Conservation (phyloP, 2,888 invertebrate genomes). For the Muscina levida region DNA sequence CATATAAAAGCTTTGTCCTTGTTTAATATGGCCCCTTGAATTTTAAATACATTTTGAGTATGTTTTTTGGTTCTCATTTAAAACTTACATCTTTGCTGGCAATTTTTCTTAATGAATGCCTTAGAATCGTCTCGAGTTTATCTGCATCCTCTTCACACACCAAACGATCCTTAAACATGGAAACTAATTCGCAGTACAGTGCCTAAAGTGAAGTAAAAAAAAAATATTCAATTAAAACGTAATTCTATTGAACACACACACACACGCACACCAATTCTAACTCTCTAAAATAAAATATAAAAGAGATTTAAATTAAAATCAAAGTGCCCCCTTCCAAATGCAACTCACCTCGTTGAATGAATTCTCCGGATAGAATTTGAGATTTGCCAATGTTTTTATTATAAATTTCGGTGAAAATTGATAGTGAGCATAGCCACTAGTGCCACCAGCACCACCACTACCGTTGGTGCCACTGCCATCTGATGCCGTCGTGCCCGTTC, state of each 20-base stretch:
- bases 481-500: slow-evolving; percentile 23
- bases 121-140: slow-evolving; percentile 84
- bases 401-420: slow-evolving; percentile 79
- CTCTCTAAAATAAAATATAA: background rate
- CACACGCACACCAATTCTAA: background rate
- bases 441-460: slow-evolving; percentile 37
- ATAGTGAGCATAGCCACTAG: slow-evolving; percentile 74
- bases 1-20: too few relatives aligned
- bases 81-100: slow-evolving; percentile 74
- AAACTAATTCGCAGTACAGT: slow-evolving; percentile 87
- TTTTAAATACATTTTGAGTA: too few relatives aligned
- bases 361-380: slow-evolving; percentile 75
- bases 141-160: slow-evolving; percentile 84
- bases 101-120: slow-evolving; percentile 80
- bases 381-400: slow-evolving; percentile 75
- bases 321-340: background rate
- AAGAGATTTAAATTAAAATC: slow-evolving; percentile 46
- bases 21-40: too few relatives aligned
- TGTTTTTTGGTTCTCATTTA: too few relatives aligned
- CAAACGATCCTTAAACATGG: slow-evolving; percentile 88
- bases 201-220: slow-evolving; percentile 81
- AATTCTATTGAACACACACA: background rate
- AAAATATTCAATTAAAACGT: slow-evolving; percentile 9
- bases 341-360: slow-evolving; percentile 76
- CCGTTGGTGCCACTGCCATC: background rate